Evolutionary conservation across 2,888 invertebrate genomes (phyloP).

Genomic region (Diaprepes abbreviatus): DNA sequence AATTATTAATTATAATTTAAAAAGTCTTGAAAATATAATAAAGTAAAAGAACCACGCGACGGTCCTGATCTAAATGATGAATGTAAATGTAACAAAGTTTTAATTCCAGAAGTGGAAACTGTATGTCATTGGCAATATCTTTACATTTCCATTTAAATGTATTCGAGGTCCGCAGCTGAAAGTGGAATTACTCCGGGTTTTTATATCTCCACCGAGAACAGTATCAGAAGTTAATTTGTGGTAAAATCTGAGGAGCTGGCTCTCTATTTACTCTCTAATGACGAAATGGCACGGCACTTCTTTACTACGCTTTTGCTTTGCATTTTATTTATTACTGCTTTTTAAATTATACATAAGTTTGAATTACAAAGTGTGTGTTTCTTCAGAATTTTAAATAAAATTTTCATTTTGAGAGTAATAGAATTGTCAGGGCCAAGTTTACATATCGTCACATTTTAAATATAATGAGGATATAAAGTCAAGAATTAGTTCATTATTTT

Average conservation of each 20-base stretch:
- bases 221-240: constrained; percentile 69
- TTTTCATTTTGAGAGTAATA: too few relatives aligned
- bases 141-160: constrained; percentile 68
- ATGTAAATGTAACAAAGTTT: constrained; percentile 61
- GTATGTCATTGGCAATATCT: constrained; percentile 65
- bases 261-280: constrained; percentile 65
- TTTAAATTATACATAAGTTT: neutral
- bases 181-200: constrained; percentile 65
- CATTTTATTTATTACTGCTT: constrained; percentile 56
- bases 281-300: constrained; percentile 61
- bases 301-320: constrained; percentile 49
- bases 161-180: constrained; percentile 59
- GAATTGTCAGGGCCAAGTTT: too few relatives aligned
- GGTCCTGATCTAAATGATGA: constrained; percentile 45
- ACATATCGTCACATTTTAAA: too few relatives aligned
- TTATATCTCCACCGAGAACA: constrained; percentile 68
- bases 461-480: too few relatives aligned
- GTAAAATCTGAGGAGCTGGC: constrained; percentile 66
- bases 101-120: constrained; percentile 62
- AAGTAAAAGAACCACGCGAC: constrained; percentile 10
- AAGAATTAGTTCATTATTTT: too few relatives aligned
- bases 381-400: too few relatives aligned
- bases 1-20: too few relatives aligned
- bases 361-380: neutral
- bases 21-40: neutral